phyloP scores from a whole-genome alignment of 2,797 vertebrate genomes.

The Psittacula derbiana region DNA sequence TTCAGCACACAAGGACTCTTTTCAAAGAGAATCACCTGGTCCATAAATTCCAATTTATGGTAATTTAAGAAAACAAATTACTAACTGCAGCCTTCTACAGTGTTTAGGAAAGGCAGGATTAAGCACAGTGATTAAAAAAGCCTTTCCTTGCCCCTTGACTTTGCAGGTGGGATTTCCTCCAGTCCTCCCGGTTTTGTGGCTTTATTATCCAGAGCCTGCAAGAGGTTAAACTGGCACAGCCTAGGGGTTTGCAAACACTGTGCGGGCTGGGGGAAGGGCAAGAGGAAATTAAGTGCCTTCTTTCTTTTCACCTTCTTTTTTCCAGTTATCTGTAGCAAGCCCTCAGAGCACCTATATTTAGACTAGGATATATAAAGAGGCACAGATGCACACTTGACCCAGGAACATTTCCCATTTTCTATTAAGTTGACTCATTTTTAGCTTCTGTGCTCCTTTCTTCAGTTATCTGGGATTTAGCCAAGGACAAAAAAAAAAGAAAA shows the following conservation, averaged over 20 bases:
- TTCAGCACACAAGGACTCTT: slow-evolving; percentile 71
- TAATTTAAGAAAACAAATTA: slow-evolving; percentile 79
- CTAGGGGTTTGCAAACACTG: slow-evolving; percentile 25
- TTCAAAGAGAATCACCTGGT: slow-evolving; percentile 74
- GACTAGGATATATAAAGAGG: slow-evolving; percentile 32
- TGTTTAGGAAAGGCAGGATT: slow-evolving; percentile 72
- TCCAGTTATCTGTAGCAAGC: slow-evolving; percentile 29
- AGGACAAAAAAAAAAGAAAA: not conserved
- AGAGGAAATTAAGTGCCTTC: slow-evolving; percentile 66
- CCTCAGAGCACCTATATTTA: slow-evolving; percentile 44
- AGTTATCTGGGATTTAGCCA: slow-evolving; percentile 36
- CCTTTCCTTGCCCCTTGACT: not conserved
- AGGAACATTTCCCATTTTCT: slow-evolving; percentile 23
- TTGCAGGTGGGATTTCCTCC: slow-evolving; percentile 54
- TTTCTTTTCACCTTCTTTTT: slow-evolving; percentile 56
- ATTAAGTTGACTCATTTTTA: slow-evolving; percentile 52
- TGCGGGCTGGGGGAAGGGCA: not conserved
- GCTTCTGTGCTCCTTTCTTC: slow-evolving; percentile 18
- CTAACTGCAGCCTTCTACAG: slow-evolving; percentile 19
- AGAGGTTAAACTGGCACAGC: slow-evolving; percentile 58
- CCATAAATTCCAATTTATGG: slow-evolving; percentile 73
- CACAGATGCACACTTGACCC: slow-evolving; percentile 34
- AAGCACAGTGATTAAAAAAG: slow-evolving; percentile 53
- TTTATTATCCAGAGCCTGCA: slow-evolving; percentile 18
- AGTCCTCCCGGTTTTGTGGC: slow-evolving; percentile 12